Conservation (phyloP, 2,888 invertebrate species). For the Lochmaea capreae region DNA sequence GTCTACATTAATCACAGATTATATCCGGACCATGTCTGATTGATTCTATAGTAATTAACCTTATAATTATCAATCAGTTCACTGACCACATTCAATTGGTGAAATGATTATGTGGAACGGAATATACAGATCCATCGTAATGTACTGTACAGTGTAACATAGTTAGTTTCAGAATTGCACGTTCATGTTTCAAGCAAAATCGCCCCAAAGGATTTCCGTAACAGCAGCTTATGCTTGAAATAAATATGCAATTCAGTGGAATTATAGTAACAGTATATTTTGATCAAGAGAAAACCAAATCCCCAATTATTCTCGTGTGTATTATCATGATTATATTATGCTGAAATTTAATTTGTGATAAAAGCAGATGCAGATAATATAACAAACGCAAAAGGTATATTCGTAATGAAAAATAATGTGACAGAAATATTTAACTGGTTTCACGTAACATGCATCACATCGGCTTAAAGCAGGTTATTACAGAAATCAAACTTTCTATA, state of each 20-base stretch:
- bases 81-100: conserved; percentile 47
- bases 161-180: not conserved
- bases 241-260: not conserved
- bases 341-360: too few relatives aligned
- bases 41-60: conserved; percentile 50
- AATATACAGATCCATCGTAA: conserved; percentile 22
- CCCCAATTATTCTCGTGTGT: too few relatives aligned
- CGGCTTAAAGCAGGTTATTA: too few relatives aligned
- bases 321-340: too few relatives aligned
- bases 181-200: not conserved
- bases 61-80: conserved; percentile 49
- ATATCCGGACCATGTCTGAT: conserved; percentile 45
- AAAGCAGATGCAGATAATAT: too few relatives aligned
- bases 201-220: not conserved
- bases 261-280: not conserved
- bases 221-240: not conserved
- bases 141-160: not conserved
- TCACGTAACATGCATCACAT: too few relatives aligned
- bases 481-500: too few relatives aligned
- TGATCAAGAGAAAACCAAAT: not conserved
- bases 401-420: too few relatives aligned
- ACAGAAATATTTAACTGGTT: too few relatives aligned
- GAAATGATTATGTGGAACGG: conserved; percentile 39
- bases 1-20: conserved; percentile 38
- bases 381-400: too few relatives aligned